Evolutionary conservation across 2,888 invertebrate species (phyloP), one percentile per base, ranked within the genome.

Genomic region (Mayetiola destructor): DNA sequence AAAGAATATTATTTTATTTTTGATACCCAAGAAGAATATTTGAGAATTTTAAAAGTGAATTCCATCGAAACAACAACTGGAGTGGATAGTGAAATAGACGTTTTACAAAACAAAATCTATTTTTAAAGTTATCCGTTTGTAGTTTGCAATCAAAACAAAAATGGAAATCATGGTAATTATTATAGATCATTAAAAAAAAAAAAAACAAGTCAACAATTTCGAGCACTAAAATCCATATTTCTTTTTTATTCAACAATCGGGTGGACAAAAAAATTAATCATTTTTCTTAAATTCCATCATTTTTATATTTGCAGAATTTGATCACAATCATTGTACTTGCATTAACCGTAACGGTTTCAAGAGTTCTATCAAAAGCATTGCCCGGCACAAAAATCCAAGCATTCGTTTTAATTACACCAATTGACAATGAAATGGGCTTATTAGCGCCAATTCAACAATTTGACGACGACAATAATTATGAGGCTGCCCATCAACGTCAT

Each of bases 161-260:
- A 52, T 52, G 52, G 52, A 29, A n/a, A 29, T 52, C n/a, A 52
- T 52, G 52, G 52, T 52, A 52, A 29, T 23, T 52, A 29, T 16
- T 9, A 10, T n/a, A 14, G 4, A 8, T 37, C n/a, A 37, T n/a
- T 10, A 32, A 32, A 9, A 9, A 32, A 32, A 32, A 9, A 6
- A 10, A 32, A 32, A 32, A 14, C n/a, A 37, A 37, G 8, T 10
- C 37, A 37, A 32, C 6, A 32, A 32, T 9, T 9, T 32, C 32
- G 32, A 32, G 12, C 12, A 12, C 32, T 8, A 32, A 32, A 9
- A 9, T 32, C 8, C 32, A 12, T 9, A 32, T 32, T 32, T 27
- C 27, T 4, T 27, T 48, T 23, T n/a, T 23, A 8, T 39, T 18
- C 18, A 9, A 18, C 4, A 3, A 18, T 39, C 18, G 3, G 10